Base-by-base conservation (phyloP, 2,888 invertebrate genomes). In the Aleiodes alternator region DNA sequence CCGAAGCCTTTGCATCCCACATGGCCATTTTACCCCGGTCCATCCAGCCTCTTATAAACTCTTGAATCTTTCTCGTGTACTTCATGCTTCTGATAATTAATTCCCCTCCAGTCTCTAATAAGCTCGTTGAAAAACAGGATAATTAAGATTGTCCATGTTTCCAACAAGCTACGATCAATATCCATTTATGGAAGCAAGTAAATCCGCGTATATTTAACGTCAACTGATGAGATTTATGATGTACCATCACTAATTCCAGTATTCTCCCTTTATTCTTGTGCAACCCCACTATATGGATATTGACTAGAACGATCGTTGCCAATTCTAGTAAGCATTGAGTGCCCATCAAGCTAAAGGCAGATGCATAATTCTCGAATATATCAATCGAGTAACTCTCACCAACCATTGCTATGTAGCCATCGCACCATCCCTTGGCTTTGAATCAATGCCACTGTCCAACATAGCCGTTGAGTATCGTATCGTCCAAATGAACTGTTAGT, bases 301-400 rank as follows among this genome's bases (percentile, higher is more conserved):
- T 69, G 53, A 69, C 69, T 55, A 14, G 55, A 34, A 38, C 50
- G 51, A 50, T 69, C 57, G 59, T 74, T 34, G 38, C 51, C 29
- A 48, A 74, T 38, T 23, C 51, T 12, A 29, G 59, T n/a, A 34
- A 59, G 61, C 69, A 69, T 74, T 59, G 73, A 73, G 73, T 73
- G 34, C 57, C 74, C 69, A 69, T 61, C 69, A 74, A 69, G 50
- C 55, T 50, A 51, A 74, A 69, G 55, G 69, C 55, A 74, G 69
- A 59, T 69, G 64, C 74, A 70, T 69, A 69, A 74, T 74, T 69
- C 53, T 38, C 16, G 74, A 74, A 74, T 74, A 74, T 74, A 69
- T 74, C 74, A 74, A 74, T 74, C 56, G 74, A 29, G 48, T 43
- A 23, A 31, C 68, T 69, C 48, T 69, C 48, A 48, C 64, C 12